Evolutionary conservation across 2,113 vertebrate species (phyloP), one percentile per base, ranked within the genome.

Genomic region (Grus americana): DNA sequence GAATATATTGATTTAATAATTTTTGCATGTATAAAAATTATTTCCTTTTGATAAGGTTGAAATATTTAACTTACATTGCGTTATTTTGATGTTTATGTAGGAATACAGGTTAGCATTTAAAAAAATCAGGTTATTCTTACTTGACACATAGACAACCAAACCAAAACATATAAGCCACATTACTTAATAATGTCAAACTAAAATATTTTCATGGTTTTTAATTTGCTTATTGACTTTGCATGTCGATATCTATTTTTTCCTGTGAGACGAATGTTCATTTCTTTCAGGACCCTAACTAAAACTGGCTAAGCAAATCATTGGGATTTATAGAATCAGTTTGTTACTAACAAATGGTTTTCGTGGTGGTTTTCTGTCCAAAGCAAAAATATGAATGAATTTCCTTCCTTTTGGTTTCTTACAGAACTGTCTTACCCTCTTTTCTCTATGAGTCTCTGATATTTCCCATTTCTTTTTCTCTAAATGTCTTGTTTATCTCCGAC

Each of bases 371-470:
- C 29, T 75, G 8, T 73, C 26, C 23, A 47, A 59, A 76, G 36
- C 30, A 76, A 68, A 88, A 83, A 9, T 27, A 61, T 6, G 11
- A 65, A 36, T 75, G 11, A 59, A 67, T 88, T 86, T 76, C n/a
- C 21, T 74, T 62, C 6, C 12, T 52, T 91, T 83, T 4, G 1
- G 6, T 54, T 83, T 63, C 66, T 50, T 86, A n/a, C 7, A 34
- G 42, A 88, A 47, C 46, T 14, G 2, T 26, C 26, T 86, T 88
- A 10, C 11, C 9, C 14, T 84, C 17, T 88, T 79, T 59, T 59
- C 44, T 26, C n/a, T 0, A 0, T 42, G 32, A 6, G 10, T 38
- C 22, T 49, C 24, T 15, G 34, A 2, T 1, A 30, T 26, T 8
- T 46, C 15, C 19, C 1, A 2, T 88, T 74, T 90, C 2, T n/a